Percentiles rank a stretch among this genome's conserved stretches.
Conservation (phyloP, 1,140 invertebrate genomes). For the Drosophila melanica region DNA sequence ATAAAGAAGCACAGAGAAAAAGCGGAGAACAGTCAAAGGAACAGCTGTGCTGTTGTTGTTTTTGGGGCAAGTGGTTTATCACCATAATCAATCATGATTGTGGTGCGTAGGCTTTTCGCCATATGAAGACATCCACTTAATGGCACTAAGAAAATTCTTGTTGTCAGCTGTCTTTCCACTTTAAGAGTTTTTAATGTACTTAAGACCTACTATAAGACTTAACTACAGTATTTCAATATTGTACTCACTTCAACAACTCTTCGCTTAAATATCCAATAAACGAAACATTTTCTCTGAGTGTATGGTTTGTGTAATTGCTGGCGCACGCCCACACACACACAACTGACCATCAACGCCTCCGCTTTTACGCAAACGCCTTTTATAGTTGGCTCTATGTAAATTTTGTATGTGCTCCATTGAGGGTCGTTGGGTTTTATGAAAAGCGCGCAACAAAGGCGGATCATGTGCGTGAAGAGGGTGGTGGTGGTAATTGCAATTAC, state of each 20-base stretch:
- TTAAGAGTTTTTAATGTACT: not conserved
- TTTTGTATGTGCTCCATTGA: conserved; percentile 4
- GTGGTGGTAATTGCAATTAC: conserved; percentile 35
- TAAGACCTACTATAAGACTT: too few relatives aligned
- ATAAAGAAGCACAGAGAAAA: not conserved
- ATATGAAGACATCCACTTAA: conserved; percentile 16
- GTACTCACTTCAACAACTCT: too few relatives aligned
- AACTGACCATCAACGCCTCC: not conserved
- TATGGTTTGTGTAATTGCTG: conserved; percentile 19
- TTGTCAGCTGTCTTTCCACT: conserved; percentile 14
- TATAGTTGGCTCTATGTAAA: conserved; percentile 1
- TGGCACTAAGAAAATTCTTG: conserved; percentile 18
- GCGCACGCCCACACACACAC: not conserved
- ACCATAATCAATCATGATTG: conserved; percentile 42
- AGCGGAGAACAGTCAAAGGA: not conserved
- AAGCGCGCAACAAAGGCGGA: not conserved
- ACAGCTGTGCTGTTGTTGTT: conserved; percentile 7
- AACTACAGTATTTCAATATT: too few relatives aligned
- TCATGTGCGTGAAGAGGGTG: not conserved
- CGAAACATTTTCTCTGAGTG: not conserved
- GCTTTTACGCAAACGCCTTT: not conserved
- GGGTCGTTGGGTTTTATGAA: conserved; percentile 31
- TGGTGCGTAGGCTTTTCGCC: conserved; percentile 13
- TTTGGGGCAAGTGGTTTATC: conserved; percentile 13
- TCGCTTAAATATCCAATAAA: too few relatives aligned